Evolutionary conservation across 2,113 vertebrate genomes (phyloP).

Genomic region (Dicentrarchus labrax): DNA sequence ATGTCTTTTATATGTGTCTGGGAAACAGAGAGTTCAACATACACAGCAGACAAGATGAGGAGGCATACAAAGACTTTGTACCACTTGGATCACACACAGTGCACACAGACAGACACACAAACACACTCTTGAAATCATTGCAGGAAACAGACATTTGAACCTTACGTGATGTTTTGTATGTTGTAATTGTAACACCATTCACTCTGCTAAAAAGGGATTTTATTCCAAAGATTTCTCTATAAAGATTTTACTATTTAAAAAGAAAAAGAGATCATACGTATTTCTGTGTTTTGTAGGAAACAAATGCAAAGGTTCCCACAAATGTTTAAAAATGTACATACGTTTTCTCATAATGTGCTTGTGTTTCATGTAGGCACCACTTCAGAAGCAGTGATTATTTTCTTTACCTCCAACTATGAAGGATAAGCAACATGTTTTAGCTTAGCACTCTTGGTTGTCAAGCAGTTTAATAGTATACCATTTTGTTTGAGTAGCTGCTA

Average conservation of each 20-base stretch:
- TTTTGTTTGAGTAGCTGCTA: background rate
- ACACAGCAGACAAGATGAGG: constrained; percentile 6
- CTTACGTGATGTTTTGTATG: constrained; percentile 1
- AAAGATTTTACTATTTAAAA: background rate
- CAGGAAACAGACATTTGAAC: background rate
- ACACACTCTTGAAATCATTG: background rate
- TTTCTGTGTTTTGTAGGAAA: background rate
- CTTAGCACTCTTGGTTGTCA: background rate
- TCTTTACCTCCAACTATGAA: background rate
- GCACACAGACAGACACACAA: background rate
- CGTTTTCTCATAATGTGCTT: background rate
- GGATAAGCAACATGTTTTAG: background rate
- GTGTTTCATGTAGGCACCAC: background rate
- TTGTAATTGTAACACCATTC: background rate
- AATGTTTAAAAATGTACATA: background rate
- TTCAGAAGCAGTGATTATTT: background rate
- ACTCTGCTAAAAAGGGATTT: background rate
- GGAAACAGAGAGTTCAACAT: constrained; percentile 2
- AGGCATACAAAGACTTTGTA: constrained; percentile 11
- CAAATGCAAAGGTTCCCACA: background rate
- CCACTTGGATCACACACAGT: background rate
- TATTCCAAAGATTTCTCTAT: background rate
- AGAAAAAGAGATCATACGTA: background rate
- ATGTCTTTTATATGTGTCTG: constrained; percentile 5
- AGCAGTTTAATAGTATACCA: background rate